Base-by-base conservation (phyloP, 2,888 invertebrate genomes). In the Pediacus dermestoides region DNA sequence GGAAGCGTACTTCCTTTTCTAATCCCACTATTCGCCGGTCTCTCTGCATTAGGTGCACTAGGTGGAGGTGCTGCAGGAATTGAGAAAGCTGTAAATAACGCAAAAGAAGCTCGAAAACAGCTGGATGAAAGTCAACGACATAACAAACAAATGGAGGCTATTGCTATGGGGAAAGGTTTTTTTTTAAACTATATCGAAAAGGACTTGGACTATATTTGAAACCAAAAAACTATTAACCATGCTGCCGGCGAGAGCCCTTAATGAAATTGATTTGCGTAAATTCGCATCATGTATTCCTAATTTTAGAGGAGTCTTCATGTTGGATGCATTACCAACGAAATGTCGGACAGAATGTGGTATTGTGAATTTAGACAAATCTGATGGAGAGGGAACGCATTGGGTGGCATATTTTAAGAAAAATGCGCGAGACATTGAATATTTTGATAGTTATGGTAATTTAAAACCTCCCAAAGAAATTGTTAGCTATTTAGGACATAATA, bases 71-170 rank as follows among this genome's bases (percentile, higher is more conserved):
- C 60, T 18, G 58, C 65, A 6, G 60, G 56, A 31, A 55, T 67
- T 16, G 56, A 57, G 1, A 66, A 65, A 46, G 58, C 63, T 9
- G 52, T 63, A 7, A 61, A 60, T 44, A 52, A 61, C 28, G 55
- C 58, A 2, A 61, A 60, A 48, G 35, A 42, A 25, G 64, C 64
- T 11, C 50, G 54, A 49, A 51, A 59, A 44, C 47, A 56, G 41
- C 40, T 64, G 25, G 25, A 48, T 13, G 63, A 68, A 49, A 51
- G 40, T 34, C 39, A 55, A 37, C 52, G 64, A 7, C 66, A 66
- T 44, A 68, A 68, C 41, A 42, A 53, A 51, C 45, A 47, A 8
- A 65, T 67, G 61, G 66, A 67, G 53, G 58, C 62, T 8, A 48
- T 66, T 9, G 61, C 61, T n/a, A 39, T 66, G 10, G 49, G 49